Evolutionary conservation across 2,113 vertebrate genomes (phyloP).

Genomic region (Eudyptes chrysolophus): DNA sequence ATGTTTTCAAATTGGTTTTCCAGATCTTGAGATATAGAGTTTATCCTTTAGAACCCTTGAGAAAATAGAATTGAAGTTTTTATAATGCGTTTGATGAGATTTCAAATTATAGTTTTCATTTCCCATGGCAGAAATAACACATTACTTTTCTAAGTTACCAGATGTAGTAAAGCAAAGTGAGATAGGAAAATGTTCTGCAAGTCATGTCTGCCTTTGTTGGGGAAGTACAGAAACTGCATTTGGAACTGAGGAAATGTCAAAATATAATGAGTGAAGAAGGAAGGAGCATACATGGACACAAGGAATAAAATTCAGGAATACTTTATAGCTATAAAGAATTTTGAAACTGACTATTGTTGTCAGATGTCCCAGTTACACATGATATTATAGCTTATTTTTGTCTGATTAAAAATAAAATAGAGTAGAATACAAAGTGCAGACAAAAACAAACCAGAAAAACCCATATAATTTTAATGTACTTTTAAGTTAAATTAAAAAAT

Average conservation of each 20-base stretch:
- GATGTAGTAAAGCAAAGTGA: neutral
- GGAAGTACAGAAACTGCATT: neutral
- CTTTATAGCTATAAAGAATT: neutral
- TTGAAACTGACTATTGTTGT: neutral
- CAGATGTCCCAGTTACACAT: too few relatives aligned
- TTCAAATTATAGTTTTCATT: neutral
- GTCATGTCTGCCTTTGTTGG: neutral
- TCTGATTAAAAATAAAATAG: neutral
- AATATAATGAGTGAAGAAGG: neutral
- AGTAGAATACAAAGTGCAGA: neutral
- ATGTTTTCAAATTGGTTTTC: neutral
- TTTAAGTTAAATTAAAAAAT: neutral
- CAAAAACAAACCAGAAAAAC: too few relatives aligned
- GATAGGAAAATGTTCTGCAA: neutral
- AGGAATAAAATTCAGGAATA: neutral
- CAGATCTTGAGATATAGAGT: neutral
- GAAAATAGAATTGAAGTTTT: neutral
- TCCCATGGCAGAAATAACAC: neutral
- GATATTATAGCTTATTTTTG: neutral
- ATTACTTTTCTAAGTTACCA: neutral
- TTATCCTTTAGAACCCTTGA: neutral
- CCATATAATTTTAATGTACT: neutral
- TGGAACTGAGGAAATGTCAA: neutral
- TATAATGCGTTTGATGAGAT: neutral
- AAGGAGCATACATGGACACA: neutral